Conservation (phyloP, 2,797 vertebrate species). For the Brachymystax lenok region DNA sequence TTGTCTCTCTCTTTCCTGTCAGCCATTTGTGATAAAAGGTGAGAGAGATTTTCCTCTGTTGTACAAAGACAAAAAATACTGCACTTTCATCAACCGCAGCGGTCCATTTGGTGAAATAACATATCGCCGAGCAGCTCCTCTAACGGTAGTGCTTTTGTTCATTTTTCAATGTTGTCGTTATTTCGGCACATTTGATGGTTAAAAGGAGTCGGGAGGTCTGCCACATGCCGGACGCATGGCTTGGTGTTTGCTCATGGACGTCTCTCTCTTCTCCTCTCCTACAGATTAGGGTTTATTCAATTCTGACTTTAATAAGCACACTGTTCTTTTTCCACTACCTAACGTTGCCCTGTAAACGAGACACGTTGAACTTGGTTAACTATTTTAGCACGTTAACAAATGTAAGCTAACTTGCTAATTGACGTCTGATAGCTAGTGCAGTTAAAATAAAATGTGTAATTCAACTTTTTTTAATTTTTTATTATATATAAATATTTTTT, state of each 20-base stretch:
- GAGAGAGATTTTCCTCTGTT: slow-evolving; percentile 35
- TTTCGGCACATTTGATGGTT: background rate
- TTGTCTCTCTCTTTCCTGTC: slow-evolving; percentile 60
- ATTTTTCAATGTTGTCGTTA: background rate
- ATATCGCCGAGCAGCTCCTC: background rate
- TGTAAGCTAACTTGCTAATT: too few species aligned
- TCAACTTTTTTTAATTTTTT: too few species aligned
- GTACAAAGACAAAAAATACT: slow-evolving; percentile 18
- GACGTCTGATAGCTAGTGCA: too few species aligned
- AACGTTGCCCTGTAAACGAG: too few species aligned
- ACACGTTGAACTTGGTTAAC: too few species aligned
- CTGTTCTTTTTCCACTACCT: background rate
- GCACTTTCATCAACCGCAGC: fast-evolving
- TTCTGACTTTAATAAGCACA: background rate
- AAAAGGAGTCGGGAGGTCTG: background rate
- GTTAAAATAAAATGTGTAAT: too few species aligned
- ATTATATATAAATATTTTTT: too few species aligned
- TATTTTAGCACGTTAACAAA: too few species aligned
- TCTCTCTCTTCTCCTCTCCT: background rate
- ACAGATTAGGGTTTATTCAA: background rate
- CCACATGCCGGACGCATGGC: background rate
- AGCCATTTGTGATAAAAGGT: slow-evolving; percentile 63
- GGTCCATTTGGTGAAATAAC: fast-evolving
- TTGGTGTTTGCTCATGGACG: background rate
- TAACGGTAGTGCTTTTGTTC: background rate